These are phyloP conservation scores for Chlorospingus semifuscus DNA, from an alignment of 2,797 vertebrate species.

Conservation along the genomic window DNA sequence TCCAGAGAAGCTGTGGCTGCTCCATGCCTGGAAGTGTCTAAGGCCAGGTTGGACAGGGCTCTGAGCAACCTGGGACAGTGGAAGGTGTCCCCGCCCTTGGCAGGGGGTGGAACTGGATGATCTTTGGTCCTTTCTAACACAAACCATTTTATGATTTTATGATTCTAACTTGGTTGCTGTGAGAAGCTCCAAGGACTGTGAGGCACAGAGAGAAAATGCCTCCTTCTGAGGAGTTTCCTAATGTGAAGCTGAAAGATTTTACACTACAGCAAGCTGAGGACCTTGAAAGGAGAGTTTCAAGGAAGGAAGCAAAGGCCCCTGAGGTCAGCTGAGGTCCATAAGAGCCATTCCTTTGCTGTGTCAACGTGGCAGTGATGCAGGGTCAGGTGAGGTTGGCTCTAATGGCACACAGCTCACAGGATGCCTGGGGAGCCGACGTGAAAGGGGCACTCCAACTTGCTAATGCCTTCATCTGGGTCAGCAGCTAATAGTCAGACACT, in stretches of 20 bases:
- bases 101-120: neutral
- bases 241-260: neutral
- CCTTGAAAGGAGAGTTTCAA: neutral
- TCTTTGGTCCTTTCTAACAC: neutral
- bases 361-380: neutral
- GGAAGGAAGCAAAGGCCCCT: neutral
- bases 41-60: neutral
- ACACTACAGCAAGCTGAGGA: neutral
- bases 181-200: neutral
- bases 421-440: neutral
- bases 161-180: neutral
- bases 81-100: neutral
- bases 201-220: neutral
- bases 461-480: slow-evolving; percentile 3
- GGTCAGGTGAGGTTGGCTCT: neutral
- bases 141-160: neutral
- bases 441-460: neutral
- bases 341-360: neutral
- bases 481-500: neutral
- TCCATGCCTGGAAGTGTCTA: neutral
- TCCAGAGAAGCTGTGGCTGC: neutral
- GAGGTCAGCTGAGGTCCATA: neutral
- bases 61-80: rapidly evolving
- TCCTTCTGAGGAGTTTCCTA: neutral
- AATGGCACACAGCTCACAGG: neutral